Evolutionary conservation across 2,797 vertebrate genomes (phyloP).

Genomic region (Gephyroberyx darwinii): DNA sequence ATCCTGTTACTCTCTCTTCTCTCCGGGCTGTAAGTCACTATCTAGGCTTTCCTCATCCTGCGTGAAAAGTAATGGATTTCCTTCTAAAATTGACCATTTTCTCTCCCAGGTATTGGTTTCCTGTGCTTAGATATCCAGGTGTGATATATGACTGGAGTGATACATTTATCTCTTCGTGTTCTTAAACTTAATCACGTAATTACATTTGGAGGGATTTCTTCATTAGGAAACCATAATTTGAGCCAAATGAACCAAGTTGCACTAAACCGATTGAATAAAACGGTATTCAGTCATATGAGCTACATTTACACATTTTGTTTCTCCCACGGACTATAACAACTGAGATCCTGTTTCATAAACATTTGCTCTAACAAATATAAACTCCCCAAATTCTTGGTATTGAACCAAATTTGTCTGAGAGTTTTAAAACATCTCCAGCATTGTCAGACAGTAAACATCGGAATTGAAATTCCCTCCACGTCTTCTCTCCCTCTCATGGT

Average conservation of each 20-base stretch:
- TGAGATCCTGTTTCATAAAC: slow-evolving; percentile 28
- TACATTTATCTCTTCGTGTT: slow-evolving; percentile 8
- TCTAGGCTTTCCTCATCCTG: not conserved
- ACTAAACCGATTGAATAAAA: too few relatives aligned
- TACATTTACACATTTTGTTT: slow-evolving; percentile 8
- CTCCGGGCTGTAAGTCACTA: not conserved
- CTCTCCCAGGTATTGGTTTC: slow-evolving; percentile 1
- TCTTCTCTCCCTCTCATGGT: slow-evolving; percentile 41
- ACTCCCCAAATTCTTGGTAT: slow-evolving; percentile 11
- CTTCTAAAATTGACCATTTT: not conserved
- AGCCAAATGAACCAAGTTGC: not conserved
- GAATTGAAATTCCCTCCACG: slow-evolving; percentile 57
- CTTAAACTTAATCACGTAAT: not conserved
- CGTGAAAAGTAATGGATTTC: slow-evolving; percentile 1
- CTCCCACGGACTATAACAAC: not conserved
- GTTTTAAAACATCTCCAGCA: slow-evolving; percentile 36
- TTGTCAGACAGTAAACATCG: slow-evolving; percentile 25
- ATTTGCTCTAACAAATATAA: slow-evolving; percentile 38
- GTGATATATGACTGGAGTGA: not conserved
- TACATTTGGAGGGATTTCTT: not conserved
- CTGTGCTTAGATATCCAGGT: not conserved
- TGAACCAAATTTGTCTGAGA: slow-evolving; percentile 3
- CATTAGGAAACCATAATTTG: not conserved
- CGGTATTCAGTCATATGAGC: not conserved
- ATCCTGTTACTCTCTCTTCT: slow-evolving; percentile 22